Conservation (phyloP, 2,888 invertebrate species). For the Gymnocheta viridis region DNA sequence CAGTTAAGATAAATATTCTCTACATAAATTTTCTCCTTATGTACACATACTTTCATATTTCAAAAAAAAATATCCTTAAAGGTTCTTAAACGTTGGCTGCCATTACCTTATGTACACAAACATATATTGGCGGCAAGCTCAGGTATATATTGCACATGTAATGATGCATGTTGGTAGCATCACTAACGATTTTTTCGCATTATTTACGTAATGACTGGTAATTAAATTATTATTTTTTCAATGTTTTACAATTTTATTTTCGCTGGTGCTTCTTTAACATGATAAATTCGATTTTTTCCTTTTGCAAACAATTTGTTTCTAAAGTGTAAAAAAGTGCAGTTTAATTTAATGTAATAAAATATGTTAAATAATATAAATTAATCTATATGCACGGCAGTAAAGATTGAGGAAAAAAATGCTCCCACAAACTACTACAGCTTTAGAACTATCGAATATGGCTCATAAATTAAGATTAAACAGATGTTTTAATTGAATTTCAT, state of each 20-base stretch:
- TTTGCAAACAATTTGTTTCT: not conserved
- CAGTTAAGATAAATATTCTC: too few relatives aligned
- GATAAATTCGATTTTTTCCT: not conserved
- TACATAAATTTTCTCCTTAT: too few relatives aligned
- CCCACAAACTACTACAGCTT: not conserved
- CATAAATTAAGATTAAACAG: not conserved
- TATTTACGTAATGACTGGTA: not conserved
- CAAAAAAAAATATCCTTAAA: too few relatives aligned
- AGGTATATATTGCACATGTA: not conserved
- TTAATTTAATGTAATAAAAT: not conserved
- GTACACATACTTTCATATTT: too few relatives aligned
- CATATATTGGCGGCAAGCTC: too few relatives aligned
- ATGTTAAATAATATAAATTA: not conserved
- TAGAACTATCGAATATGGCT: not conserved
- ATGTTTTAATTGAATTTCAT: not conserved
- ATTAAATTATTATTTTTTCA: not conserved
- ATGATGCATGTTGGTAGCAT: not conserved
- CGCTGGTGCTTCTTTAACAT: not conserved
- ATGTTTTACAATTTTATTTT: not conserved
- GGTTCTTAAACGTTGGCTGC: not conserved
- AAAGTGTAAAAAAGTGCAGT: not conserved
- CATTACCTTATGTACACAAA: not conserved
- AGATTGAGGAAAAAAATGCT: too few relatives aligned
- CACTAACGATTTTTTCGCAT: not conserved
- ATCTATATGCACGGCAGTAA: too few relatives aligned